These are phyloP conservation scores for Pelusios castaneus DNA, from an alignment of 2,113 vertebrate species.

Conservation along the genomic window DNA sequence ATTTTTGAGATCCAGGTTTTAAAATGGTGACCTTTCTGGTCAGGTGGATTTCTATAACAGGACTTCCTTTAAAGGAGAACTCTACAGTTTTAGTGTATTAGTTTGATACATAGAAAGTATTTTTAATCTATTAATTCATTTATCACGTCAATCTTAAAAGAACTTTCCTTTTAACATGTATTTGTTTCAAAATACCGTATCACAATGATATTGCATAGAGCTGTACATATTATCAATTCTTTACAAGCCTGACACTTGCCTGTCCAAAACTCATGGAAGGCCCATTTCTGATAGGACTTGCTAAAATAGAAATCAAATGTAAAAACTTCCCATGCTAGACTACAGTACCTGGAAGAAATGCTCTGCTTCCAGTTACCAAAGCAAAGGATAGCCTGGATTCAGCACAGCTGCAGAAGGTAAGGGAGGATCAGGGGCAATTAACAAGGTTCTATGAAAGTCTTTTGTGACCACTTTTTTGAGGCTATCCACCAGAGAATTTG, in stretches of 20 bases:
- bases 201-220: background rate
- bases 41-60: slow-evolving; percentile 38
- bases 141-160: slow-evolving; percentile 4
- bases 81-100: slow-evolving; percentile 50
- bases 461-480: background rate
- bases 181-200: slow-evolving; percentile 14
- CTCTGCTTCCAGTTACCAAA: background rate
- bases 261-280: background rate
- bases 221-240: background rate
- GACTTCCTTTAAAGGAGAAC: slow-evolving; percentile 10
- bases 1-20: background rate
- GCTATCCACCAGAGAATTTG: background rate
- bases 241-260: background rate
- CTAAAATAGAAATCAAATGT: background rate
- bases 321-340: background rate
- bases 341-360: background rate
- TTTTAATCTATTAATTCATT: slow-evolving; percentile 20
- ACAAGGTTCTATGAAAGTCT: rapidly evolving
- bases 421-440: background rate
- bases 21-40: slow-evolving; percentile 29
- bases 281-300: background rate
- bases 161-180: slow-evolving; percentile 7
- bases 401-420: background rate
- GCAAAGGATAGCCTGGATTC: background rate
- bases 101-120: background rate